These are phyloP conservation scores for Yoshiicerus persimilis DNA, from an alignment of 1,140 invertebrate species.

Conservation along the genomic window DNA sequence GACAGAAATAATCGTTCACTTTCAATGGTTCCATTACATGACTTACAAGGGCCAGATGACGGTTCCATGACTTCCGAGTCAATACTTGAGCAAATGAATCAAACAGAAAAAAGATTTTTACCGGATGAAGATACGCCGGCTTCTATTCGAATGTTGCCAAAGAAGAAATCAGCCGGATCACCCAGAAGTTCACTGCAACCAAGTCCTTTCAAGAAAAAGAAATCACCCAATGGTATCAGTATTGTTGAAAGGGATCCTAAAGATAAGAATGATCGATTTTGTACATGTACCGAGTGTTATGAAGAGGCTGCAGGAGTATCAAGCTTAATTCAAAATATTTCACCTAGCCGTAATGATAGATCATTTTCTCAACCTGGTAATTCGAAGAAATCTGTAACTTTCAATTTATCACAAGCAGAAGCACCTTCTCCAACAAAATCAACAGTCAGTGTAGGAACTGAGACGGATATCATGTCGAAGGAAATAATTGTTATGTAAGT, in stretches of 20 bases:
- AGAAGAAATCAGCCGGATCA: background rate
- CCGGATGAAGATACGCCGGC: conserved; percentile 42
- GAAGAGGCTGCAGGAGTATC: conserved; percentile 42
- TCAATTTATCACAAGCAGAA: background rate
- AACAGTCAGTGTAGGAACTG: background rate
- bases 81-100: conserved; percentile 49
- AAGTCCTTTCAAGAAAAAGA: conserved; percentile 37
- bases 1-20: background rate
- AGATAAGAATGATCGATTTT: conserved; percentile 34
- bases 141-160: background rate
- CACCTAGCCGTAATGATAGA: background rate
- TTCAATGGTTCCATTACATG: background rate
- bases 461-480: background rate
- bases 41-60: background rate
- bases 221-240: conserved; percentile 5
- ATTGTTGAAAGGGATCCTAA: conserved; percentile 29
- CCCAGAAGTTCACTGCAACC: background rate
- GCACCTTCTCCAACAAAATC: background rate
- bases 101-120: conserved; percentile 48
- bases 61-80: conserved; percentile 42
- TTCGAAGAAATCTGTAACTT: background rate
- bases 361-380: background rate
- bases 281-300: conserved; percentile 47
- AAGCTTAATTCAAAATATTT: background rate
- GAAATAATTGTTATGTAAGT: background rate